Evolutionary conservation across 2,888 invertebrate species (phyloP), one percentile per base, ranked within the genome.

Genomic region (Diaprepes abbreviatus): DNA sequence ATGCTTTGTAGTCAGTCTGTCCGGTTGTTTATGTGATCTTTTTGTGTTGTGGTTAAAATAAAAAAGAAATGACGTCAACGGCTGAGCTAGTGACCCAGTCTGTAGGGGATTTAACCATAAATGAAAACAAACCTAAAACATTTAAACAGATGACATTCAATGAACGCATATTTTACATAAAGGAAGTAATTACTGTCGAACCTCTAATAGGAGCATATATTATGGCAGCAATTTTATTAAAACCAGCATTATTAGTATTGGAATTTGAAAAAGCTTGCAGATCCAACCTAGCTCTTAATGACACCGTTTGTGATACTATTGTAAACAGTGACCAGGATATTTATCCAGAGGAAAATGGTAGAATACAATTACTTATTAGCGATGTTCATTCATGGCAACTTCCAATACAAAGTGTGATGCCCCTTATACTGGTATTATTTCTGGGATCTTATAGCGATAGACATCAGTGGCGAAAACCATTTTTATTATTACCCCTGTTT

Each of bases 231-330:
- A 74, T 78, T 14, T 70, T 85, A 12, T 80, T 81, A 48, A 73
- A 69, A 31, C 80, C 88, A 1, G 86, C 88, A 6, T 82, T 88
- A 1, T 84, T 85, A 59, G 86, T 86, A 72, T 79, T 89, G 0
- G 87, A 88, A 72, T 82, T 87, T 74, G 88, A 89, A 75, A 89
- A 89, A 78, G 86, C 88, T 12, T 89, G 88, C 74, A 70, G 85
- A 24, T 85, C 85, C 0, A 88, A 89, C 74, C 81, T 87, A 21
- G 83, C 83, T 36, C 83, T 85, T 31, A 81, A 86, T 10, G 85
- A 86, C 79, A 83, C 84, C 14, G 79, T 88, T 50, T 89, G 89
- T 76, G 79, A 82, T 5, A 80, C 82, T 38, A 81, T 86, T 19
- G 82, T 86, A 1, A 79, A 70, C 7, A 79, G 79, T 17, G 60